These are phyloP conservation scores for Lepidotrigona ventralis DNA, from an alignment of 1,140 invertebrate genomes.

Conservation along the genomic window DNA sequence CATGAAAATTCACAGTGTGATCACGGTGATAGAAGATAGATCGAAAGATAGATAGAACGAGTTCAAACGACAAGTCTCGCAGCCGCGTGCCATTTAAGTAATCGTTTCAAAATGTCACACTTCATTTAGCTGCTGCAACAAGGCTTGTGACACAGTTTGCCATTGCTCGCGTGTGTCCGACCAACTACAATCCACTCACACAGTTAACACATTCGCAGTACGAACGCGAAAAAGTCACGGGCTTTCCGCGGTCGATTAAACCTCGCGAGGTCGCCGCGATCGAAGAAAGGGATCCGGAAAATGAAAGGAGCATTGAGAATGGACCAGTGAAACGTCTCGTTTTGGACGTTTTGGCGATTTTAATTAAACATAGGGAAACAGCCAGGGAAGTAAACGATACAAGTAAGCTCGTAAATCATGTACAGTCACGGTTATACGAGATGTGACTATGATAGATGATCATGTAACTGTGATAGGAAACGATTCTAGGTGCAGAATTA, in stretches of 20 bases:
- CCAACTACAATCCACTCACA: too few species aligned
- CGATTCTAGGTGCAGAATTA: too few species aligned
- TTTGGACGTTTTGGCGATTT: neutral
- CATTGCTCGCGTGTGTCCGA: neutral
- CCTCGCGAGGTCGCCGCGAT: conserved; percentile 21
- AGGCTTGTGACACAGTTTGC: conserved; percentile 34
- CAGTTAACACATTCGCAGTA: neutral
- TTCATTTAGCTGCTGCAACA: conserved; percentile 43
- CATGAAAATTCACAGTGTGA: too few species aligned
- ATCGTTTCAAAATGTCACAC: conserved; percentile 41
- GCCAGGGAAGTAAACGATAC: neutral
- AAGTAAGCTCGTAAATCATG: neutral
- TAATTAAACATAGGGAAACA: neutral
- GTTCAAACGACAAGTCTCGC: neutral
- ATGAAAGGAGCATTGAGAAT: conserved; percentile 28
- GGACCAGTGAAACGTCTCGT: neutral
- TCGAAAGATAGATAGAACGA: too few species aligned
- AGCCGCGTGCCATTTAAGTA: conserved; percentile 22
- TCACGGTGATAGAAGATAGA: too few species aligned
- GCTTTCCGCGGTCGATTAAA: conserved; percentile 43
- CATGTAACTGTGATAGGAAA: too few species aligned
- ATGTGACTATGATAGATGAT: too few species aligned
- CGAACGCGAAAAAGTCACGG: conserved; percentile 4
- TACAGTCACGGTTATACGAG: conserved; percentile 3
- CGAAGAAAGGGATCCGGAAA: conserved; percentile 46